phyloP scores from a whole-genome alignment of 2,113 vertebrate species.

The Ondatra zibethicus region DNA sequence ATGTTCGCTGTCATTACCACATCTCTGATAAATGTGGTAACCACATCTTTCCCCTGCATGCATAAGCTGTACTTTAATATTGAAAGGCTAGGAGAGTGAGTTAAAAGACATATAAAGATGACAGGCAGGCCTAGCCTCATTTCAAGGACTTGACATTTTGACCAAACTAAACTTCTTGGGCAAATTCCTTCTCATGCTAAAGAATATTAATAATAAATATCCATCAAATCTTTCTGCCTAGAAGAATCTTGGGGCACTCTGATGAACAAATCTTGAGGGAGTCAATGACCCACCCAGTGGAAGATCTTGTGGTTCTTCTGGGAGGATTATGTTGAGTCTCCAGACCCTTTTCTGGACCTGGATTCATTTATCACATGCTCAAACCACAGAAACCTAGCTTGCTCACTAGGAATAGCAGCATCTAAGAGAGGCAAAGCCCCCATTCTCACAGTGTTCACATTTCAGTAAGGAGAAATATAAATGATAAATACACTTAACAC shows the following conservation, averaged over 20 bases:
- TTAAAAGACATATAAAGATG: background rate
- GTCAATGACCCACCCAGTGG: background rate
- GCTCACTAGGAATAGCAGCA: background rate
- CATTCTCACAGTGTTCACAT: background rate
- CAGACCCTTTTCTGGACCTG: background rate
- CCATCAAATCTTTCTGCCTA: background rate
- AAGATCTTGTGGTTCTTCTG: background rate
- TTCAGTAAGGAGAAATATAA: background rate
- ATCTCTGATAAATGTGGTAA: slow-evolving; percentile 31
- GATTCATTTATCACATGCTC: background rate
- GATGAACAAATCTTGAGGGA: background rate
- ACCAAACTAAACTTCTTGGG: background rate
- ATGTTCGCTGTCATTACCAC: slow-evolving; percentile 58
- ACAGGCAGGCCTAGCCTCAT: background rate
- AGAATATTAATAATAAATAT: background rate
- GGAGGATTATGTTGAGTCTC: background rate
- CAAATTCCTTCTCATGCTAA: background rate
- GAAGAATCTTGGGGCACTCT: background rate
- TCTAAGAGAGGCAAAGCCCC: background rate
- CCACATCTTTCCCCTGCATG: background rate
- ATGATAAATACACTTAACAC: background rate
- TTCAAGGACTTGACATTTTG: background rate
- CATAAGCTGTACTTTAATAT: background rate
- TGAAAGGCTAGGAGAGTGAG: background rate
- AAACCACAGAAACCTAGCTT: background rate